Evolutionary conservation across 2,797 vertebrate genomes (phyloP), one percentile per base, ranked within the genome.

Genomic region (Eremophila alpestris): DNA sequence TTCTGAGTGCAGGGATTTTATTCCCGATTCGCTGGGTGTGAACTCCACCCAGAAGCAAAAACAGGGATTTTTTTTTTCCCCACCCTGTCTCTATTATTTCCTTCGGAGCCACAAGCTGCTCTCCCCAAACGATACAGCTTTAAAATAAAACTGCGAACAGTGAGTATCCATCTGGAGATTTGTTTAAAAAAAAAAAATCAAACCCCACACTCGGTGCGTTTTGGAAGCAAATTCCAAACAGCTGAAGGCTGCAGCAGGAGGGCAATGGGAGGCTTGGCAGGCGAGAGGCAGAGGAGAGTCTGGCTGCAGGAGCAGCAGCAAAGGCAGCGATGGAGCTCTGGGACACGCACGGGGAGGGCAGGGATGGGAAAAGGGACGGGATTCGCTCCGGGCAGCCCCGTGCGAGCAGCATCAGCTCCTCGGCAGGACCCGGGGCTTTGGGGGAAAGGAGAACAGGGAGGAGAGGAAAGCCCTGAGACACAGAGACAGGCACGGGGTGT

Each of bases 201-300:
- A 41, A 41, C 41, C 16, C 41, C 16, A 21, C 55, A 52, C 88
- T 90, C 1, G 19, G 83, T n/a, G 52, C 83, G 11, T 82, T 94
- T 93, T 90, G 94, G 94, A 95, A 96, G 81, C 69, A 30, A 94
- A 94, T 81, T 91, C 91, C 43, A 75, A 86, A 24, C 93, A 96
- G 93, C 94, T 96, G 96, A 96, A 90, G 34, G 48, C 60, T 86
- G 86, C 96, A 81, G 95, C 96, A 87, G 95, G 95, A 95, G 95
- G 95, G 92, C 67, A 76, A 89, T 5, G 40, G 4, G 32, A 86
- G 70, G 80, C 70, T 10, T 84, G 86, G 65, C 80, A 82, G 94
- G 52, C 5, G 7, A 92, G 76, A 68, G 83, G 95, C 89, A 90
- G 10, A 95, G 93, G 90, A 71, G 16, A 7, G 19, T 40, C 49